Conservation (phyloP, 2,888 invertebrate genomes). For the Ganaspis brasiliensis region DNA sequence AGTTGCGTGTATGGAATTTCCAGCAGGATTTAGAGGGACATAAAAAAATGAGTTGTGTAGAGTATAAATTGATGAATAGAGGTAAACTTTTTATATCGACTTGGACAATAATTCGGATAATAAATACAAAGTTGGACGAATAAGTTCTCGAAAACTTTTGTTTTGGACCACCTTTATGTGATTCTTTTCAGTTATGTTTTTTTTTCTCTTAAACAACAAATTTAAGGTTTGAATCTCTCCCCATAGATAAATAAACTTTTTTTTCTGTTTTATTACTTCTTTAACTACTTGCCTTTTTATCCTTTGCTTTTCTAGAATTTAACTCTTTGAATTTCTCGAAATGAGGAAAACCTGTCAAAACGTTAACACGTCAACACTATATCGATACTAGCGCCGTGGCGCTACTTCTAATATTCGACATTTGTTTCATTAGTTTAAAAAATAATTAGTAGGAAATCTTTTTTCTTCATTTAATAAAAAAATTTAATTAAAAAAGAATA, state of each 20-base stretch:
- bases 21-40: not conserved
- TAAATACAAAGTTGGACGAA: slow-evolving; percentile 1
- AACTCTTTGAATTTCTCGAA: not conserved
- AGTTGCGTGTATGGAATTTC: slow-evolving; percentile 10
- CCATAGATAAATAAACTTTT: not conserved
- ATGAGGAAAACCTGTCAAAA: slow-evolving; percentile 14
- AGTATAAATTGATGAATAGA: slow-evolving; percentile 14
- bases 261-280: not conserved
- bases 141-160: not conserved
- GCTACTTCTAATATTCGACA: not conserved
- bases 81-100: slow-evolving; percentile 13
- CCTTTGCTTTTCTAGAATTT: not conserved
- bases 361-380: not conserved
- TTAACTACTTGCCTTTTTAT: slow-evolving; percentile 14
- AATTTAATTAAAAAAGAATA: too few species aligned
- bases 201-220: not conserved
- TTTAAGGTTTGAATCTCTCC: not conserved
- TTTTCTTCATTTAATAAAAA: too few species aligned
- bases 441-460: too few species aligned
- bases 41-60: not conserved
- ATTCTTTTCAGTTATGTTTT: not conserved
- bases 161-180: not conserved
- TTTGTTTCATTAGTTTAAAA: not conserved
- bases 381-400: slow-evolving; percentile 18
- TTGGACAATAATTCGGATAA: not conserved